Percentiles rank a stretch among this genome's conserved stretches.
Conservation (phyloP, 2,797 vertebrate species). For the Podarcis siculus region DNA sequence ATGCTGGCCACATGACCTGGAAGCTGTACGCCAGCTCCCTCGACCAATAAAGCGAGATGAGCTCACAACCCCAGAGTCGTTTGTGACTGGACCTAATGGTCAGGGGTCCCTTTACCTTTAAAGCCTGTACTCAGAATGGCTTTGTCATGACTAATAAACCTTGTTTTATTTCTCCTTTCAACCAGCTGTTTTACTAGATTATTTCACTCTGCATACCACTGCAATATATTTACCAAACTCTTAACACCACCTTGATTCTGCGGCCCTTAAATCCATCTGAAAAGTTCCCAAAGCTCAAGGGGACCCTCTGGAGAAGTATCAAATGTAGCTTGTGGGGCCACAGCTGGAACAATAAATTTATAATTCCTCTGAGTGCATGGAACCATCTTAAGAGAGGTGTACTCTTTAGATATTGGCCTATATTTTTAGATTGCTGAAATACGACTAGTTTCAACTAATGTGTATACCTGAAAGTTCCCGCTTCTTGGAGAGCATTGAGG, state of each 20-base stretch:
- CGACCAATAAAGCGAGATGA: too few relatives aligned
- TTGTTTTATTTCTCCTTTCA: too few relatives aligned
- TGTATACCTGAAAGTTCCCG: constrained; percentile 92
- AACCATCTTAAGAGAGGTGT: neutral
- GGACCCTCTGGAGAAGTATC: neutral
- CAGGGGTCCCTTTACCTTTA: too few relatives aligned
- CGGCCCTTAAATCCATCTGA: neutral
- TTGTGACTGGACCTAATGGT: too few relatives aligned
- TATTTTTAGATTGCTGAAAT: constrained; percentile 5
- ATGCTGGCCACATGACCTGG: too few relatives aligned
- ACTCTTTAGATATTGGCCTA: neutral
- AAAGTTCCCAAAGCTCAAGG: neutral
- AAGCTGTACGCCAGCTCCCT: too few relatives aligned
- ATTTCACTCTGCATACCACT: too few relatives aligned
- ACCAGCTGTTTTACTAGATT: too few relatives aligned
- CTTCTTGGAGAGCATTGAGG: constrained; percentile 92
- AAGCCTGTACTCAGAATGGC: too few relatives aligned
- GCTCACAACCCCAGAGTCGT: too few relatives aligned
- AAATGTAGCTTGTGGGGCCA: neutral
- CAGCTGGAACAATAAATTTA: neutral
- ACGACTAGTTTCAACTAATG: neutral
- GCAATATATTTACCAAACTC: too few relatives aligned
- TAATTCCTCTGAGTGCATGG: neutral
- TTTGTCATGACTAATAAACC: too few relatives aligned
- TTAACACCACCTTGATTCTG: neutral